phyloP scores from a whole-genome alignment of 2,113 vertebrate species.

The Rostratula benghalensis region DNA sequence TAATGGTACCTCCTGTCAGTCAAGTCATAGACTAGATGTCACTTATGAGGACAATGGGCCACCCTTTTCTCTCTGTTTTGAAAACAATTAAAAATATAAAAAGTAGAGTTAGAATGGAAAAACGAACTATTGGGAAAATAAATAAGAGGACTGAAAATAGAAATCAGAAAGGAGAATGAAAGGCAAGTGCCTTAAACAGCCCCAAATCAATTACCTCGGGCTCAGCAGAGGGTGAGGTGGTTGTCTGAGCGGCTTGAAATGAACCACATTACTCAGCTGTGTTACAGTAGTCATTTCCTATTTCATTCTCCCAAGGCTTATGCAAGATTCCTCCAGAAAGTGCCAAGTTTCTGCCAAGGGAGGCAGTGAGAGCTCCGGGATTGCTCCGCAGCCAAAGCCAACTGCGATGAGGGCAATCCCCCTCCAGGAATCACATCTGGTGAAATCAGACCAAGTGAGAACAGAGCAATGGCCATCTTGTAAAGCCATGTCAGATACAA shows the following conservation, averaged over 20 bases:
- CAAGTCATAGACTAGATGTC: background rate
- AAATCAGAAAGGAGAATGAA: background rate
- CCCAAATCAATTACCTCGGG: background rate
- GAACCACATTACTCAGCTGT: background rate
- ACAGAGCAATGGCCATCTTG: background rate
- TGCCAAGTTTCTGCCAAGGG: constrained; percentile 4
- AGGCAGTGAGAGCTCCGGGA: background rate
- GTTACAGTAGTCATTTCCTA: background rate
- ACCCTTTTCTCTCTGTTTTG: background rate
- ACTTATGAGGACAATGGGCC: background rate
- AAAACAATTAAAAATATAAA: constrained; percentile 27
- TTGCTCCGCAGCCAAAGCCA: background rate
- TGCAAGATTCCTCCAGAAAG: background rate
- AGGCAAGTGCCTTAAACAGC: background rate
- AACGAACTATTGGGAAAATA: background rate
- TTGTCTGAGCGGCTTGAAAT: background rate
- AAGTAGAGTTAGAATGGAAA: background rate
- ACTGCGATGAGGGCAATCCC: background rate
- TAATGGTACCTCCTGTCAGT: constrained; percentile 29
- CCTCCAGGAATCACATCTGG: background rate
- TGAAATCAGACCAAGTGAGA: background rate
- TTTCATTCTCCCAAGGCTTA: background rate
- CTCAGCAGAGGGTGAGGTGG: background rate
- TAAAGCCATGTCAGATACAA: background rate
- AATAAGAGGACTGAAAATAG: background rate